A percentile compares a stretch with the other conserved stretches of the same genome.
Conservation (phyloP, 2,888 invertebrate species). For the Formica aserva region DNA sequence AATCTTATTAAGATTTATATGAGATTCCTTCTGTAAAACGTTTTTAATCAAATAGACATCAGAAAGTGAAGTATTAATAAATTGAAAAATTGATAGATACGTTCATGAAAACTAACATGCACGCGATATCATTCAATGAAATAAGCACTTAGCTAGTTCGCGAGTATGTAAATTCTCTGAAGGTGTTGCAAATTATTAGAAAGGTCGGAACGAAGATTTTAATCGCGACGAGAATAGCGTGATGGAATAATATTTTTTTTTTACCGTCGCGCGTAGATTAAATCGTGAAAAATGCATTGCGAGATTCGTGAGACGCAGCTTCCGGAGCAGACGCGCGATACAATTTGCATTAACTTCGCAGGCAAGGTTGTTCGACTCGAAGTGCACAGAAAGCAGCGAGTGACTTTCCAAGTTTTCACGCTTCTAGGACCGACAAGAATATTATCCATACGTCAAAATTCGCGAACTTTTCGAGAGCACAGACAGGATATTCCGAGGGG, state of each 20-base stretch:
- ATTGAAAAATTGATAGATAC: not conserved
- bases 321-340: not conserved
- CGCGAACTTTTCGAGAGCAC: not conserved
- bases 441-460: slow-evolving; percentile 32
- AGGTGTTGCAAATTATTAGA: not conserved
- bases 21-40: not conserved
- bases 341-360: slow-evolving; percentile 10
- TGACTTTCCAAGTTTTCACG: not conserved
- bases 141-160: not conserved
- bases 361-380: not conserved
- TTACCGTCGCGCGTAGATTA: slow-evolving; percentile 15
- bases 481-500: not conserved
- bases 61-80: not conserved
- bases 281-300: slow-evolving; percentile 9
- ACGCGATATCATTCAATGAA: not conserved
- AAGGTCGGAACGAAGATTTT: not conserved
- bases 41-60: not conserved
- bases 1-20: not conserved
- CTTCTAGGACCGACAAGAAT: not conserved
- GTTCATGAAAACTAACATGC: not conserved
- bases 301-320: slow-evolving; percentile 10
- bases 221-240: not conserved
- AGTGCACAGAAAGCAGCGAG: not conserved
- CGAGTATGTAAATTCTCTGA: slow-evolving; percentile 18
- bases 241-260: not conserved